Evolutionary conservation across 2,797 vertebrate genomes (phyloP).

Genomic region (Siniperca obscura): DNA sequence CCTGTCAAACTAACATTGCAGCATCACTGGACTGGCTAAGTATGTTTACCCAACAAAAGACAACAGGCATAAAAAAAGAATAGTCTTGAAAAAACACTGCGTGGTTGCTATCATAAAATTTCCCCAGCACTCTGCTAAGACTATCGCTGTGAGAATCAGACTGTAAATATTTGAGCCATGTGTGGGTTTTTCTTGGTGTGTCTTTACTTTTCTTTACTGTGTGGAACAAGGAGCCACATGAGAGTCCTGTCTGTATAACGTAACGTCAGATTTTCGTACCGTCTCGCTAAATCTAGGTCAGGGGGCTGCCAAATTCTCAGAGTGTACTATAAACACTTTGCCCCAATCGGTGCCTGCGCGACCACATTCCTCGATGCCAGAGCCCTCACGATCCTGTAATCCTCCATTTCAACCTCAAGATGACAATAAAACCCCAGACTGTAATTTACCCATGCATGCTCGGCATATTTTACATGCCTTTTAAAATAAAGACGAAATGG

Average conservation of each 20-base stretch:
- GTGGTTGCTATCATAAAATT: slow-evolving; percentile 45
- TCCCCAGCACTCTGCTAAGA: slow-evolving; percentile 24
- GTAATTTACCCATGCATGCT: slow-evolving; percentile 29
- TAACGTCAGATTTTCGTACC: slow-evolving; percentile 28
- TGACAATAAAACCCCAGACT: slow-evolving; percentile 44
- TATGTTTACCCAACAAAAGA: slow-evolving; percentile 49
- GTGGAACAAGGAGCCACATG: slow-evolving; percentile 18
- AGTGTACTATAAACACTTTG: slow-evolving; percentile 40
- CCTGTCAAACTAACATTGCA: slow-evolving; percentile 37
- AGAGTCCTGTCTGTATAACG: slow-evolving; percentile 8
- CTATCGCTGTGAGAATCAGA: slow-evolving; percentile 45
- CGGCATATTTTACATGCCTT: slow-evolving; percentile 48
- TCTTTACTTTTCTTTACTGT: slow-evolving; percentile 48
- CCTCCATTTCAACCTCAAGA: slow-evolving; percentile 34
- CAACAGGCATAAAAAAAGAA: slow-evolving; percentile 22
- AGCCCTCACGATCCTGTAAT: slow-evolving; percentile 28
- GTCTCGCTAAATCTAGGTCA: slow-evolving; percentile 52
- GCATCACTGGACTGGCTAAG: slow-evolving; percentile 6
- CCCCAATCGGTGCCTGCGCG: slow-evolving; percentile 6
- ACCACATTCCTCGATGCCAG: slow-evolving; percentile 49
- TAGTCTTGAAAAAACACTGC: slow-evolving; percentile 46
- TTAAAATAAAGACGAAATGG: slow-evolving; percentile 9
- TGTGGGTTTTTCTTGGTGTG: slow-evolving; percentile 37
- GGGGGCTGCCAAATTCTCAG: slow-evolving; percentile 1
- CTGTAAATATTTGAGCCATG: slow-evolving; percentile 71